Percentiles rank a stretch among this genome's conserved stretches.
phyloP scores from a whole-genome alignment of 2,113 vertebrate genomes.

The Xenus cinereus region DNA sequence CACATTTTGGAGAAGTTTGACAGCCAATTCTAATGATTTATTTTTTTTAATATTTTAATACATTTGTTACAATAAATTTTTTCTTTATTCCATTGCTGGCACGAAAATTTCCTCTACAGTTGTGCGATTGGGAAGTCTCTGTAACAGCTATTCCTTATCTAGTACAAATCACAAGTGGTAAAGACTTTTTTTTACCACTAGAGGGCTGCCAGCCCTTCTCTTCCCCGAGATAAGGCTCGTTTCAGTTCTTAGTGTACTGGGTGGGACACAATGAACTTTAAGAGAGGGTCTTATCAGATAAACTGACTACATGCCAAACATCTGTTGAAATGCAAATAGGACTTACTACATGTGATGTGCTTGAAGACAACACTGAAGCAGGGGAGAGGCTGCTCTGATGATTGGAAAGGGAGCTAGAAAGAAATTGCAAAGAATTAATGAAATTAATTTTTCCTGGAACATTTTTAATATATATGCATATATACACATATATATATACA shows the following conservation, averaged over 20 bases:
- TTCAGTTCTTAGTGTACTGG: background rate
- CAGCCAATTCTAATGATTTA: background rate
- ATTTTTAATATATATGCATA: background rate
- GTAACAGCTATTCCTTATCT: background rate
- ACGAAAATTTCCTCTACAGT: accelerated
- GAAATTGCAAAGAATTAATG: background rate
- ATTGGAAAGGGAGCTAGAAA: constrained; percentile 67
- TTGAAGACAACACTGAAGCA: constrained; percentile 81
- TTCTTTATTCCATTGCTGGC: background rate
- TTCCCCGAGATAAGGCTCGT: background rate
- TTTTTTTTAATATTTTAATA: background rate
- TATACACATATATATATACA: background rate
- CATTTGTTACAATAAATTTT: background rate
- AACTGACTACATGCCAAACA: background rate
- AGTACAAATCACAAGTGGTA: background rate
- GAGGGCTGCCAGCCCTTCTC: background rate
- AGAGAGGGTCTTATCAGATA: background rate
- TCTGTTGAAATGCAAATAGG: background rate
- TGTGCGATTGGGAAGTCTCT: background rate
- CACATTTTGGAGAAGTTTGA: background rate
- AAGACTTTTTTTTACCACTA: background rate
- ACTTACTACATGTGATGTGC: constrained; percentile 84
- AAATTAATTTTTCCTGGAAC: background rate
- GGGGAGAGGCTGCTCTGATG: constrained; percentile 88
- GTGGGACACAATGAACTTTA: background rate